These are phyloP conservation scores for Pachypanchax playfairii DNA, from an alignment of 2,113 vertebrate species.

Conservation along the genomic window DNA sequence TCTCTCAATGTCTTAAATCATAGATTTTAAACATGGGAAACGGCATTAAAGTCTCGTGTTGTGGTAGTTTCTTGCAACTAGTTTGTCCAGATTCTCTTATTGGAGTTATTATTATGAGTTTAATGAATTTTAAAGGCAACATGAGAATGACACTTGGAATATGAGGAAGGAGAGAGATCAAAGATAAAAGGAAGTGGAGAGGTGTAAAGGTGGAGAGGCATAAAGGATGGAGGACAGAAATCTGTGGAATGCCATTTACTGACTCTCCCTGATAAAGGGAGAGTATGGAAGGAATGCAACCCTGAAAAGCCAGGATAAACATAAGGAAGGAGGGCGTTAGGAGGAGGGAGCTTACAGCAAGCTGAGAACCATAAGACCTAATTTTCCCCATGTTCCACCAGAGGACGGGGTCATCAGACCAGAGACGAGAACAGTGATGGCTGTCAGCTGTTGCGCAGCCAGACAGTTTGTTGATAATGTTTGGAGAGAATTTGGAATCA, in stretches of 20 bases:
- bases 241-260: slow-evolving; percentile 65
- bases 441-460: slow-evolving; percentile 50
- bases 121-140: neutral
- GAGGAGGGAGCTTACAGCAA: slow-evolving; percentile 24
- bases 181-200: slow-evolving; percentile 18
- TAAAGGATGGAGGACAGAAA: slow-evolving; percentile 44
- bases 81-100: neutral
- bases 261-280: slow-evolving; percentile 68
- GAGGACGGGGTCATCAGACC: slow-evolving; percentile 30
- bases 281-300: slow-evolving; percentile 78
- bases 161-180: neutral
- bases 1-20: too few species aligned
- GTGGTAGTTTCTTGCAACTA: too few species aligned
- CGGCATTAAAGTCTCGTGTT: too few species aligned
- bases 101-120: too few species aligned
- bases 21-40: too few species aligned
- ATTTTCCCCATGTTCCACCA: slow-evolving; percentile 38
- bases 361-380: slow-evolving; percentile 34
- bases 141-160: neutral
- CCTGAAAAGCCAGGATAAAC: slow-evolving; percentile 78
- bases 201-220: slow-evolving; percentile 16
- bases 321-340: slow-evolving; percentile 14
- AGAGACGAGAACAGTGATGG: slow-evolving; percentile 40
- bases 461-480: slow-evolving; percentile 35
- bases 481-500: slow-evolving; percentile 41